A percentile compares a stretch with the other conserved stretches of the same genome.
phyloP scores from a whole-genome alignment of 2,888 invertebrate genomes.

The Embidobia sp. region DNA sequence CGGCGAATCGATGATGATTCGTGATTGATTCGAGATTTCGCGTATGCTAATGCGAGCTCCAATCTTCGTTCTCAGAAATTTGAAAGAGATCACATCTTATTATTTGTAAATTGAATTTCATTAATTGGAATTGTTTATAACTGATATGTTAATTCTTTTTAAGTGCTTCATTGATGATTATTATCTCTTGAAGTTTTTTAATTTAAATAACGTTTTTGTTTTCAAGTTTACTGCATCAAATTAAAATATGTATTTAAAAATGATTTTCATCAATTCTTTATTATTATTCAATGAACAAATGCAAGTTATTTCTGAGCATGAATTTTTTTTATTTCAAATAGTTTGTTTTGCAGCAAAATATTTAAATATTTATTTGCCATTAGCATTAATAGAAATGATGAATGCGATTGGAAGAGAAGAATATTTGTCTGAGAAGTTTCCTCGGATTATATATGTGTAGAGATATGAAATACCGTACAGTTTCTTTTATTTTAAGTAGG shows the following conservation, averaged over 20 bases:
- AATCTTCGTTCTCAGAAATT: not conserved
- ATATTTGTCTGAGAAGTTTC: conserved; percentile 27
- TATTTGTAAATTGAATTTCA: not conserved
- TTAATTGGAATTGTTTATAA: no score
- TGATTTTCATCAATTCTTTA: no score
- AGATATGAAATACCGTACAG: conserved; percentile 44
- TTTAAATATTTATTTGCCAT: conserved; percentile 16
- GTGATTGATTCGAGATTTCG: conserved; percentile 12
- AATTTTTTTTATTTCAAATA: no score
- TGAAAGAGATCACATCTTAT: not conserved
- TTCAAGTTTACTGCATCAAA: no score
- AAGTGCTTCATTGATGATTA: no score
- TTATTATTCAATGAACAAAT: no score
- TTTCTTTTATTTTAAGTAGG: conserved; percentile 43
- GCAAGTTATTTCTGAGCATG: no score
- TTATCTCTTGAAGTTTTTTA: no score
- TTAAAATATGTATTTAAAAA: no score
- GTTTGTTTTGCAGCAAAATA: no score
- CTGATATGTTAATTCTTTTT: no score
- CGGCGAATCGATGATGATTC: not conserved
- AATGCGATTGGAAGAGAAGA: conserved; percentile 28
- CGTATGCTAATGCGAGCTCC: not conserved
- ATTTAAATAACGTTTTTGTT: no score
- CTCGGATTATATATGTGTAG: conserved; percentile 29
- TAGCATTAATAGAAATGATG: conserved; percentile 28